A percentile compares a stretch with the other conserved stretches of the same genome.
These are phyloP conservation scores for Drosophila kanapiae DNA, from an alignment of 1,140 invertebrate species.

Conservation along the genomic window DNA sequence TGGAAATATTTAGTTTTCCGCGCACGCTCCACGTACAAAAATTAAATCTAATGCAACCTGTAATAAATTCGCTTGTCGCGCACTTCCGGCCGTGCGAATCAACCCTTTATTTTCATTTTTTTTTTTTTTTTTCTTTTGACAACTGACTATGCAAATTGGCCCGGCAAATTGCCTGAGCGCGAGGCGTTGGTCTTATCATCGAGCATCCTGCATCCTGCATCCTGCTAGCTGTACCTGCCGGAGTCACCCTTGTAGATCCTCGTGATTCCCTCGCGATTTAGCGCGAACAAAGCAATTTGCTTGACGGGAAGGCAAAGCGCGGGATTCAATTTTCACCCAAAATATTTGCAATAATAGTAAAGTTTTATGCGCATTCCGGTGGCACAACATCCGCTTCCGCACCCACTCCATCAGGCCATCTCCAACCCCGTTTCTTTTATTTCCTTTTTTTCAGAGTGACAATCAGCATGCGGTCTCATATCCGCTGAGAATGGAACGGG, in stretches of 20 bases:
- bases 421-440: constrained; percentile 13
- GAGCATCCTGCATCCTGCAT: constrained; percentile 39
- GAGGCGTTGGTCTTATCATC: constrained; percentile 58
- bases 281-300: constrained; percentile 73
- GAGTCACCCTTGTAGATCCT: constrained; percentile 45
- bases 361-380: constrained; percentile 67
- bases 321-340: constrained; percentile 53
- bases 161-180: constrained; percentile 59
- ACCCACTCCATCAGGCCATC: background rate
- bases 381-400: constrained; percentile 49
- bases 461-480: constrained; percentile 83
- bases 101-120: constrained; percentile 61
- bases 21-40: constrained; percentile 59
- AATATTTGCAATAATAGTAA: constrained; percentile 68
- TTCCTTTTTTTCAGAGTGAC: constrained; percentile 45
- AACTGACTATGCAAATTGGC: constrained; percentile 67
- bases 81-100: constrained; percentile 67
- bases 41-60: constrained; percentile 84
- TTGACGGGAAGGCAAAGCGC: constrained; percentile 14
- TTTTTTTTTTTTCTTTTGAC: constrained; percentile 35
- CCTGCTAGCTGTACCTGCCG: constrained; percentile 44
- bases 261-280: constrained; percentile 70
- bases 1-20: constrained; percentile 46
- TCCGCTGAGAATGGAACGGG: constrained; percentile 36
- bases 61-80: constrained; percentile 80